phyloP scores from a whole-genome alignment of 1,140 invertebrate genomes.

The Drosophila ohnishii region DNA sequence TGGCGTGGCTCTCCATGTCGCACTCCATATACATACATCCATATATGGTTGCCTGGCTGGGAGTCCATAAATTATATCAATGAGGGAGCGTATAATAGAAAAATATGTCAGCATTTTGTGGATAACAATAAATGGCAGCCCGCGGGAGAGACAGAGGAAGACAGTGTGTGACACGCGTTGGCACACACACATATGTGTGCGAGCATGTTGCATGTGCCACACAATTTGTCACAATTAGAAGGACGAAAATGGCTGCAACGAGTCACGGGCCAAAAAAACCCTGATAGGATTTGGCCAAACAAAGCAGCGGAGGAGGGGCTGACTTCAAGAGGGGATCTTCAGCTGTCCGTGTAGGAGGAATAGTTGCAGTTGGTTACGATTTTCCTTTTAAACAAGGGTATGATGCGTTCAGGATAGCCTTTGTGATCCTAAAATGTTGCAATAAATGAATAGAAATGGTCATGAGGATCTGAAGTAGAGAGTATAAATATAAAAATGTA shows the following conservation, averaged over 20 bases:
- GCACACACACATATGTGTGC: conserved; percentile 14
- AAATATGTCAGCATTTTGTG: conserved; percentile 64
- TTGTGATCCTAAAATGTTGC: neutral
- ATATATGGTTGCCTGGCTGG: conserved; percentile 36
- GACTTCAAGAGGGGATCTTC: conserved; percentile 24
- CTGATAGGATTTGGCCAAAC: conserved; percentile 19
- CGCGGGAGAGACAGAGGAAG: conserved; percentile 9
- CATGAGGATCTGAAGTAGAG: neutral
- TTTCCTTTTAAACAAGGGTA: conserved; percentile 7
- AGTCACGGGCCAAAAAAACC: conserved; percentile 46
- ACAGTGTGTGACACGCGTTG: conserved; percentile 40
- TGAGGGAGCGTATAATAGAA: conserved; percentile 54
- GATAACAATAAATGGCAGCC: conserved; percentile 64
- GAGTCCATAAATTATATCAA: conserved; percentile 50
- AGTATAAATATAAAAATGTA: neutral
- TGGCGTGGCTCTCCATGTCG: conserved; percentile 2
- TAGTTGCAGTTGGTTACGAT: conserved; percentile 34
- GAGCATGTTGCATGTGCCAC: conserved; percentile 50
- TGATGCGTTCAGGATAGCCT: neutral
- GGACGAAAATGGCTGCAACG: conserved; percentile 46
- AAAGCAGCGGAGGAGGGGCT: conserved; percentile 15
- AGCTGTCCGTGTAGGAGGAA: conserved; percentile 23
- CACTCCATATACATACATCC: conserved; percentile 4
- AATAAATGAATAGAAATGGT: neutral
- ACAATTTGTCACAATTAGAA: conserved; percentile 72